Evolutionary conservation across 2,797 vertebrate genomes (phyloP), one percentile per base, ranked within the genome.

Genomic region (Adrianichthys oophorus): DNA sequence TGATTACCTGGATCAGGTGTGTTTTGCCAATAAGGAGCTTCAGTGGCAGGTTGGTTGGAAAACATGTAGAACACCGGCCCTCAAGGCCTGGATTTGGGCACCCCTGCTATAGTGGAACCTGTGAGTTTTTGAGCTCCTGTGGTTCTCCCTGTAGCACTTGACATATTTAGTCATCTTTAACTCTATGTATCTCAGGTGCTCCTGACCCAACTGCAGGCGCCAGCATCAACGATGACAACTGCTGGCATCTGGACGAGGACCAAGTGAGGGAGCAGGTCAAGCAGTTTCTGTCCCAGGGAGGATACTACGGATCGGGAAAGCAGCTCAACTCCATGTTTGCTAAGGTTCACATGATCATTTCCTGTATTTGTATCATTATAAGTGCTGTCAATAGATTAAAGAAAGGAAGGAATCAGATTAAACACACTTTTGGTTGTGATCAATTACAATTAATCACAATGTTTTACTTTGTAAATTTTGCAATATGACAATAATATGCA

Each of bases 301-400:
- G 97, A 56, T 98, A 98, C 91, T 98, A 98, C 44, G 95, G 96
- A 80, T 97, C 96, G 19, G 97, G 97, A 69, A 99, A 99, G 85
- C 97, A 98, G 71, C 96, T 99, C 81, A 99, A 96, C 90, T 98
- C 97, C 84, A 98, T 98, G 97, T 99, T 99, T 65, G 96, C 89
- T 2, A 90, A 90, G 89, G 89, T 90, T 73, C 4, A 4, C 18
- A 41, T 44, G 24, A 15, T 16, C 29, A n/a, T 32, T 43, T 42
- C 48, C 43, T 49, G 42, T 54, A 15, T 41, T 23, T 15, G 7
- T 21, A 32, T 29, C 26, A 29, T 6, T 7, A 29, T 6, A 7
- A 29, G 26, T 29, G 26, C 18, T 8, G 12, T 7, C 43, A 16
- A 45, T 18, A 12, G 43, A 18, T 21, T 21, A 21, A 21, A 21